A percentile compares a stretch with the other conserved stretches of the same genome.
Conservation (phyloP, 2,888 invertebrate species). For the Hirtodrosophila confusa region DNA sequence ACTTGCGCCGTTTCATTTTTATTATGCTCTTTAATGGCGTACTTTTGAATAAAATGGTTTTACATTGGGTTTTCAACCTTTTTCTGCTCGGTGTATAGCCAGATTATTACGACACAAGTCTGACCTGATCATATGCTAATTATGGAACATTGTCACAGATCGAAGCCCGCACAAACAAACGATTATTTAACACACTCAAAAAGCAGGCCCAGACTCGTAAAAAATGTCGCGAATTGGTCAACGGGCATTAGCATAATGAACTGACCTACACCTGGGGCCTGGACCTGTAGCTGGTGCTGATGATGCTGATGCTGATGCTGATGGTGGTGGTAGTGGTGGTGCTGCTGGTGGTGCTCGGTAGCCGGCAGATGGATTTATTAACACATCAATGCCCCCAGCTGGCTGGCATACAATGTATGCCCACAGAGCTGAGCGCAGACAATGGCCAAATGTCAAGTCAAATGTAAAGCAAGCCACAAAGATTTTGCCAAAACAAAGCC, state of each 20-base stretch:
- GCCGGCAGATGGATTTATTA: slow-evolving; percentile 44
- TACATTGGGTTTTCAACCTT: no score
- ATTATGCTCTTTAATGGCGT: no score
- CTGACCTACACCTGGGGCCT: slow-evolving; percentile 34
- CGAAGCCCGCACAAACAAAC: slow-evolving; percentile 33
- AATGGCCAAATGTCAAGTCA: slow-evolving; percentile 49
- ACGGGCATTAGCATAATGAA: slow-evolving; percentile 44
- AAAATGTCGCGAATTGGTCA: slow-evolving; percentile 37
- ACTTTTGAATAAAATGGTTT: no score
- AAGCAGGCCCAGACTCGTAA: slow-evolving; percentile 2
- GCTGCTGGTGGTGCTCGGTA: slow-evolving; percentile 23
- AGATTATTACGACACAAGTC: slow-evolving; percentile 42
- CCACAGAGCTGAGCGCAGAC: slow-evolving; percentile 36
- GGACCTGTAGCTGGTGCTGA: slow-evolving; percentile 13
- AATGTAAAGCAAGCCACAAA: slow-evolving; percentile 21
- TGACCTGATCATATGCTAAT: slow-evolving; percentile 57
- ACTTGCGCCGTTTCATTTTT: no score
- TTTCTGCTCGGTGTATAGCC: no score
- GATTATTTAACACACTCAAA: slow-evolving; percentile 42
- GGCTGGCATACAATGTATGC: slow-evolving; percentile 14
- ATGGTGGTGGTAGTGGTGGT: slow-evolving; percentile 13
- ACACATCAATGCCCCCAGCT: slow-evolving; percentile 19
- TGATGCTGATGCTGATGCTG: slow-evolving; percentile 8
- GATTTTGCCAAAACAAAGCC: slow-evolving; percentile 45
- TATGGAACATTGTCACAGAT: slow-evolving; percentile 23